A percentile compares a stretch with the other conserved stretches of the same genome.
Evolutionary conservation across 2,113 vertebrate genomes (phyloP).

Genomic region (Halcyon malimbica): DNA sequence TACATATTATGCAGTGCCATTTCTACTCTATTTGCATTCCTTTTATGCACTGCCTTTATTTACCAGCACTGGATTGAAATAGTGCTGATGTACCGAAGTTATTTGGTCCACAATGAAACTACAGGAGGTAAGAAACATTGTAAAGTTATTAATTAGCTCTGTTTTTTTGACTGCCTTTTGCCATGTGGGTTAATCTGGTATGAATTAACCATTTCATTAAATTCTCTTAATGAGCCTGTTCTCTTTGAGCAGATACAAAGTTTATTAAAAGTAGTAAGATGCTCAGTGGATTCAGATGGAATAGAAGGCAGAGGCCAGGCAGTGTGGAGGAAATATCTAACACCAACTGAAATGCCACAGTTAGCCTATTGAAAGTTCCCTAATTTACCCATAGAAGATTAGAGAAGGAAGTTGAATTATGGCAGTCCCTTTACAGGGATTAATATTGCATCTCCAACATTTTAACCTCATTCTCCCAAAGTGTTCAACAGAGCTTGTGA

Average conservation of each 20-base stretch:
- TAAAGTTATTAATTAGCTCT: not conserved
- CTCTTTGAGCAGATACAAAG: not conserved
- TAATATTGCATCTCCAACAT: not conserved
- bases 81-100: conserved; percentile 79
- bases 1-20: conserved; percentile 57
- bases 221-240: not conserved
- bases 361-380: not conserved
- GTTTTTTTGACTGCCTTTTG: not conserved
- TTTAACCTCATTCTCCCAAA: not conserved
- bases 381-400: not conserved
- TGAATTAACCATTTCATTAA: not conserved
- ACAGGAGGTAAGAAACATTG: conserved; percentile 74
- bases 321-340: not conserved
- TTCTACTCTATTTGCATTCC: conserved; percentile 42
- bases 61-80: conserved; percentile 84
- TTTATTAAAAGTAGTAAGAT: not conserved
- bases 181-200: not conserved
- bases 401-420: not conserved
- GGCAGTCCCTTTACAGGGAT: not conserved
- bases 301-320: not conserved
- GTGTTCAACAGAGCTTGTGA: not conserved
- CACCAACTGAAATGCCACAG: not conserved
- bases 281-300: not conserved
- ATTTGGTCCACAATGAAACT: conserved; percentile 59
- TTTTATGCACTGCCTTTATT: conserved; percentile 55